Base-by-base conservation (phyloP, 2,888 invertebrate genomes). In the Melitaea athalia region DNA sequence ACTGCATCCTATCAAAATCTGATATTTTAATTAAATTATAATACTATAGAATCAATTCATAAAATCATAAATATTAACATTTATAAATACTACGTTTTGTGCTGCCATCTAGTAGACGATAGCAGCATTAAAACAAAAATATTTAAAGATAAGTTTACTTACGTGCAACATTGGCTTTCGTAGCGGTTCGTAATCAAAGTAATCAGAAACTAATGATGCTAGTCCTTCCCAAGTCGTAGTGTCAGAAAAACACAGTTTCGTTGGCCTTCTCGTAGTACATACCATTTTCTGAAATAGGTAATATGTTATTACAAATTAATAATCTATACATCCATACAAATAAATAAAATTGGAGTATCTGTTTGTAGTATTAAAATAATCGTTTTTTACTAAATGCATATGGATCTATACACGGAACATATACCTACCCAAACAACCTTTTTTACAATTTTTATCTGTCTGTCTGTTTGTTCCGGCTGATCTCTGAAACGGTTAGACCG, bases 231-330 rank as follows among this genome's bases (percentile, higher is more conserved):
- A 96, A 55, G 94, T 93, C 78, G 94, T 94, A 55, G 98, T 93
- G 76, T 95, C 95, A 10, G 94, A 92, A 86, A 94, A 96, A 17
- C 95, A 94, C 68, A 97, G 93, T 73, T 95, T 95, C 14, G 97
- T 97, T 31, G 97, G 96, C 55, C 96, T 93, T 72, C 98, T 94
- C 3, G 96, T 95, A 7, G 97, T 96, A 76, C 97, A 97, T 52
- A 98, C 97, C 93, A 98, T 96, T 95, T 98, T 98, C 97, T 98
- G 84, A 84, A 87, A 64, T 42, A n/a, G n/a, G n/a, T n/a, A 14
- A 33, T 42, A 63, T 5, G 6, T 11, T 77, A 66, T 24, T 24
- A 24, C 3, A 49, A n/a, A 61, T 64, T 53, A 15, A n/a, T 7
- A n/a, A n/a, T n/a, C n/a, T n/a, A n/a, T n/a, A n/a, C n/a, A n/a